A percentile compares a stretch with the other conserved stretches of the same genome.
These are phyloP conservation scores for Parauchenoglanis ngamensis DNA, from an alignment of 2,797 vertebrate genomes.

Conservation along the genomic window DNA sequence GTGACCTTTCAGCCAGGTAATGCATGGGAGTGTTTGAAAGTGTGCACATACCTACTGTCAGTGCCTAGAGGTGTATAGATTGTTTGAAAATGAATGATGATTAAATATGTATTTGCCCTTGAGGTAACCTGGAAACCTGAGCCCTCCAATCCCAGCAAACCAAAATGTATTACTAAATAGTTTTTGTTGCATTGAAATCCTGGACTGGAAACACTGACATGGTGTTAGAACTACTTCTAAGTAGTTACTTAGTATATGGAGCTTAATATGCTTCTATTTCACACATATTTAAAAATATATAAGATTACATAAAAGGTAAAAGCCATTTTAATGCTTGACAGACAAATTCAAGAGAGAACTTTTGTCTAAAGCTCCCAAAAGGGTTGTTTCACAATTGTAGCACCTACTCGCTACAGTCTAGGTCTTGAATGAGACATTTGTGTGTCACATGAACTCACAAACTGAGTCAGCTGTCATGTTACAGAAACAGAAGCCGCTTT, in stretches of 20 bases:
- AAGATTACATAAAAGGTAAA: background rate
- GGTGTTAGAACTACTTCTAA: too few species aligned
- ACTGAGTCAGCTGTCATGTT: background rate
- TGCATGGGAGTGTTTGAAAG: background rate
- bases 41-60: conserved; percentile 16
- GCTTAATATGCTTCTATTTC: background rate
- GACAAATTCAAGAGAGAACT: background rate
- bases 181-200: conserved; percentile 14
- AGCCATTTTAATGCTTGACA: conserved; percentile 7
- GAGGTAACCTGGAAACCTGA: conserved; percentile 19
- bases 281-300: background rate
- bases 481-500: background rate
- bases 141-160: conserved; percentile 8
- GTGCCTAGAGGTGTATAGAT: conserved; percentile 3
- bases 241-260: background rate
- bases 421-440: background rate
- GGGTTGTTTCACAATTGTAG: background rate
- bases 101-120: conserved; percentile 37
- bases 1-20: conserved; percentile 12
- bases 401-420: background rate
- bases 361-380: background rate
- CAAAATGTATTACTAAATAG: conserved; percentile 31
- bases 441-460: background rate
- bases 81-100: conserved; percentile 33
- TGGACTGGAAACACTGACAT: background rate